phyloP scores from a whole-genome alignment of 1,140 invertebrate genomes.

The Musca vetustissima region DNA sequence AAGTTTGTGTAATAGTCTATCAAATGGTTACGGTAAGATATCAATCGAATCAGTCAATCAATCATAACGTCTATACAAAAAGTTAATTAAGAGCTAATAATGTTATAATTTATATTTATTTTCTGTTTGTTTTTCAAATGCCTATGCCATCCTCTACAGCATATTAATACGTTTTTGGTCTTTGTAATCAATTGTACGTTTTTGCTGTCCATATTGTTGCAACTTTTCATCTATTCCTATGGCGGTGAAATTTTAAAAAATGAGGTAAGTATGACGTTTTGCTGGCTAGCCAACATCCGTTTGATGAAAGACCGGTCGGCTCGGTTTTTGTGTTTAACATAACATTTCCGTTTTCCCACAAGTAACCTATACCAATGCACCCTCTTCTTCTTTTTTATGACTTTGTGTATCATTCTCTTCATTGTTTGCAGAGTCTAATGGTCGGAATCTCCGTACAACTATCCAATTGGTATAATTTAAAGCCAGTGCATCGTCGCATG shows the following conservation, averaged over 20 bases:
- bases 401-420: neutral
- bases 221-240: conserved; percentile 50
- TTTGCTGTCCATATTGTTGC: conserved; percentile 44
- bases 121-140: too few species aligned
- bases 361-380: too few species aligned
- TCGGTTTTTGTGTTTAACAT: neutral
- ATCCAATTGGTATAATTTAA: conserved; percentile 40
- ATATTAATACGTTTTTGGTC: conserved; percentile 39
- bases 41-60: neutral
- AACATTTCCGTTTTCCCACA: conserved; percentile 15
- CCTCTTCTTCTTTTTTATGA: too few species aligned
- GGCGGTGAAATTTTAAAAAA: conserved; percentile 48
- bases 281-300: too few species aligned
- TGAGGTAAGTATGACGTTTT: conserved; percentile 32
- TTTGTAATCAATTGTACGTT: conserved; percentile 41
- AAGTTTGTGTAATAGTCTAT: conserved; percentile 52
- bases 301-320: too few species aligned
- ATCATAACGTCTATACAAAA: too few species aligned
- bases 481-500: conserved; percentile 34
- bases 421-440: conserved; percentile 36
- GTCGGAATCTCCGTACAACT: conserved; percentile 41
- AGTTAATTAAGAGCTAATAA: too few species aligned
- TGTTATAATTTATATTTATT: too few species aligned
- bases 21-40: conserved; percentile 44
- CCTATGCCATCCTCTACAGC: conserved; percentile 30